Conservation (phyloP, 2,888 invertebrate genomes). For the Drosophila dives region DNA sequence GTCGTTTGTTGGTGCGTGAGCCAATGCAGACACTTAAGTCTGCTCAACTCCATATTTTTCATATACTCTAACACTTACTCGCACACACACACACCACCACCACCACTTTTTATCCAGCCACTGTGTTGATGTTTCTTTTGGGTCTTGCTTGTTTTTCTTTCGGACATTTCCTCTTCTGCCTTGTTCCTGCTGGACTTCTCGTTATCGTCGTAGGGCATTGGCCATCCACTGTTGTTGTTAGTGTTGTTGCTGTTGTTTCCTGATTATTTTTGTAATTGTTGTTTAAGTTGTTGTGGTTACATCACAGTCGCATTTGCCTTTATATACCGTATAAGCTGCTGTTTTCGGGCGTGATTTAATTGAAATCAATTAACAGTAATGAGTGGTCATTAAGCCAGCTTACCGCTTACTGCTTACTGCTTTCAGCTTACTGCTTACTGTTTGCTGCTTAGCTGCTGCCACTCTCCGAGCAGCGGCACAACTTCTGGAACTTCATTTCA, state of each 20-base stretch:
- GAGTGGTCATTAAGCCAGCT: constrained; percentile 83
- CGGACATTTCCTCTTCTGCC: constrained; percentile 65
- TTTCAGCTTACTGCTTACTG: constrained; percentile 57
- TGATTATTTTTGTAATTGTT: constrained; percentile 74
- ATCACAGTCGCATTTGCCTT: constrained; percentile 64
- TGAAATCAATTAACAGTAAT: constrained; percentile 85
- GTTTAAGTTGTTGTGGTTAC: constrained; percentile 77
- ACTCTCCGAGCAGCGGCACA: constrained; percentile 6
- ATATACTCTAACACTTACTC: neutral
- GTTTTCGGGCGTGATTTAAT: constrained; percentile 83
- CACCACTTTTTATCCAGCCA: neutral
- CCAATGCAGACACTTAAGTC: constrained; percentile 57
- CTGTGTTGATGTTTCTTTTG: constrained; percentile 10
- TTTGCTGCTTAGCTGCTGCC: constrained; percentile 33
- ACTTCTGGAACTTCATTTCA: constrained; percentile 42
- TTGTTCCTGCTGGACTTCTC: constrained; percentile 40
- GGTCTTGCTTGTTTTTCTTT: constrained; percentile 49
- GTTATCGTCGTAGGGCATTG: constrained; percentile 39
- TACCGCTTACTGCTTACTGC: constrained; percentile 64
- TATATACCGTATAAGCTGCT: constrained; percentile 53
- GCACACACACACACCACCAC: neutral
- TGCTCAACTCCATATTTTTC: constrained; percentile 29
- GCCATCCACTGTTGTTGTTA: constrained; percentile 19
- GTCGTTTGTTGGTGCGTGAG: constrained; percentile 62
- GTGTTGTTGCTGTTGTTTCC: constrained; percentile 48